Base-by-base conservation (phyloP, 1,140 invertebrate genomes). In the Papilio machaon region DNA sequence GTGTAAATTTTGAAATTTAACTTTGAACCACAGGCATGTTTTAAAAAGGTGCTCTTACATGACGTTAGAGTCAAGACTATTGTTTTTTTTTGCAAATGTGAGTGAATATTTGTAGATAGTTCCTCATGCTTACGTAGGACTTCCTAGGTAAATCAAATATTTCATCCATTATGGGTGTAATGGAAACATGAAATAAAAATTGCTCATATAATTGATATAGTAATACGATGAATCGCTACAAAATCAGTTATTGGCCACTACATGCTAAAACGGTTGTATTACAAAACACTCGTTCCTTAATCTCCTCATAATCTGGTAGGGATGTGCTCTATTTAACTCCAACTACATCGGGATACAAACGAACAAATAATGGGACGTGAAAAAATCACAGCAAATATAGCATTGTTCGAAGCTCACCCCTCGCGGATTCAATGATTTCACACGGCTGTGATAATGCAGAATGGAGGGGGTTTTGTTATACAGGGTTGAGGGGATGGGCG, bases 331-430 rank as follows among this genome's bases (percentile, higher is more conserved):
- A 91, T 93, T 92, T 91, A 92, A 91, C 86, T 87, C 76, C 82
- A 89, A 90, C 84, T 91, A 91, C 81, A 81, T 80, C 81, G 85
- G 80, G 81, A 83, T 85, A 82, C 75, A 81, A 58, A 49, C 76
- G 81, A 86, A 87, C 83, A 86, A 86, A 91, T 88, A 89, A 88
- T 89, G 81, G 84, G 83, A 88, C 77, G 85, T 83, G 86, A 90
- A 90, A 93, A 90, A 91, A 91, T 89, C 87, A 86, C 84, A 76
- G 85, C 89, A 89, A 90, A 92, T 89, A 89, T 87, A 82, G 86
- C 85, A 89, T 91, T 91, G 89, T 91, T 86, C 79, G 58, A 81
- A 47, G 75, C 82, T 85, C 86, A 85, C 90, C 90, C 91, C 88
- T 88, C 83, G 81, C 80, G 85, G 23, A 83, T 87, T 86, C 38